Percentiles rank a stretch among this genome's conserved stretches.
phyloP scores from a whole-genome alignment of 2,113 vertebrate genomes.

The Sciurus niger region DNA sequence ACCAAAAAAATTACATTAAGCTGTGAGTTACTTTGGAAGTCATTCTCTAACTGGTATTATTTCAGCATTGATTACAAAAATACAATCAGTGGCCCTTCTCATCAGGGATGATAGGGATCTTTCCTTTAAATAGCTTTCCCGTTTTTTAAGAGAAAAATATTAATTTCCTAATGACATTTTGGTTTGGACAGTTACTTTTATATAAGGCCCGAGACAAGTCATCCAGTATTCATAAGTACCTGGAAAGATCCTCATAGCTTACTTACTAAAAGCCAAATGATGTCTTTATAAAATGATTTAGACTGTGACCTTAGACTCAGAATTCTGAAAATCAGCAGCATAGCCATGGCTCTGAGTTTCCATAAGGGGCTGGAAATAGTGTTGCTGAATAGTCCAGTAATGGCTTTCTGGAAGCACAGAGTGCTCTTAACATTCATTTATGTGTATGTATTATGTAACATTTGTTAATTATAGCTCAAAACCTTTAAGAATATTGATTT shows the following conservation, averaged over 20 bases:
- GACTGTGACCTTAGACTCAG: conserved; percentile 74
- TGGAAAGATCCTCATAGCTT: conserved; percentile 72
- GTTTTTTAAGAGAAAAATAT: conserved; percentile 64
- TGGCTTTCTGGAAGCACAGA: conserved; percentile 86
- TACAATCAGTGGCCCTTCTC: conserved; percentile 58
- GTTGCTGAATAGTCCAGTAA: conserved; percentile 88
- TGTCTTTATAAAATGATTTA: conserved; percentile 70
- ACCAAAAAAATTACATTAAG: conserved; percentile 45
- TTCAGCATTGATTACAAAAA: conserved; percentile 52
- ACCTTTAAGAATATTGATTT: conserved; percentile 72
- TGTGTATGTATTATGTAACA: conserved; percentile 86
- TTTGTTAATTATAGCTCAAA: conserved; percentile 73
- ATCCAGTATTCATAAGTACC: conserved; percentile 77
- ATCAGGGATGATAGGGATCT: conserved; percentile 47
- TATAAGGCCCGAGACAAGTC: conserved; percentile 59
- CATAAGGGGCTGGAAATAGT: conserved; percentile 82
- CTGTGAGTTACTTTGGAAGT: conserved; percentile 53
- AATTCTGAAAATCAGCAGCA: conserved; percentile 59
- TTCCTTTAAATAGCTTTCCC: conserved; percentile 67
- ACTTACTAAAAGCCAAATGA: conserved; percentile 68
- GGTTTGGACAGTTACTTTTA: conserved; percentile 69
- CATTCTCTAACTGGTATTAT: background rate
- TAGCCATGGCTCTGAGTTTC: conserved; percentile 21
- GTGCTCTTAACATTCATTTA: conserved; percentile 83
- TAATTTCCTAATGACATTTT: conserved; percentile 74